A percentile compares a stretch with the other conserved stretches of the same genome.
Evolutionary conservation across 2,797 vertebrate species (phyloP).

Genomic region (Myotis findleyi): DNA sequence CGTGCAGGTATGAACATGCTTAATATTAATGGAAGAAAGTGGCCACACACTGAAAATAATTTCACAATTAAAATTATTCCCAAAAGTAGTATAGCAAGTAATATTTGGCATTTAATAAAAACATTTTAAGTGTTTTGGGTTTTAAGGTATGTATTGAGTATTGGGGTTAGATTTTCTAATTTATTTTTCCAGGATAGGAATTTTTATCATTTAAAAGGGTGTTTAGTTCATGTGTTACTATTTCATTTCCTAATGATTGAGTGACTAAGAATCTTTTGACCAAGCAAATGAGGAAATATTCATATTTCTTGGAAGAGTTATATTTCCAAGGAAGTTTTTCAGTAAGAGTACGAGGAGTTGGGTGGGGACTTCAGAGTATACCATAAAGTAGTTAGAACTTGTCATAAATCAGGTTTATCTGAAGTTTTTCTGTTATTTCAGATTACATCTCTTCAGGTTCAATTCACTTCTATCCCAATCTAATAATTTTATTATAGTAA

Average conservation of each 20-base stretch:
- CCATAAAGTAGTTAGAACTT: neutral
- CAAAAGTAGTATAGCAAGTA: neutral
- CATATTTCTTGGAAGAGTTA: neutral
- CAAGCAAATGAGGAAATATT: constrained; percentile 48
- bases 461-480: neutral
- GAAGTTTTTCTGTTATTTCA: constrained; percentile 17
- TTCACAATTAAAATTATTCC: constrained; percentile 34
- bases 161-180: neutral
- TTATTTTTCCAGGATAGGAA: constrained; percentile 29
- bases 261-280: constrained; percentile 30
- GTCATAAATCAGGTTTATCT: neutral
- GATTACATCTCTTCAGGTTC: neutral
- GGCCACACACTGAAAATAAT: neutral
- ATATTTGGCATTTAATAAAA: neutral
- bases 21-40: neutral
- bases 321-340: constrained; percentile 38
- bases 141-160: neutral
- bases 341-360: neutral
- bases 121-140: neutral
- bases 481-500: constrained; percentile 26
- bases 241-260: constrained; percentile 39
- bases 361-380: neutral
- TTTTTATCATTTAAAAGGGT: neutral
- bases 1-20: constrained; percentile 92
- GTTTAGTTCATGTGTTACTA: constrained; percentile 10